phyloP scores from a whole-genome alignment of 2,113 vertebrate species.

The Chinchilla lanigera region DNA sequence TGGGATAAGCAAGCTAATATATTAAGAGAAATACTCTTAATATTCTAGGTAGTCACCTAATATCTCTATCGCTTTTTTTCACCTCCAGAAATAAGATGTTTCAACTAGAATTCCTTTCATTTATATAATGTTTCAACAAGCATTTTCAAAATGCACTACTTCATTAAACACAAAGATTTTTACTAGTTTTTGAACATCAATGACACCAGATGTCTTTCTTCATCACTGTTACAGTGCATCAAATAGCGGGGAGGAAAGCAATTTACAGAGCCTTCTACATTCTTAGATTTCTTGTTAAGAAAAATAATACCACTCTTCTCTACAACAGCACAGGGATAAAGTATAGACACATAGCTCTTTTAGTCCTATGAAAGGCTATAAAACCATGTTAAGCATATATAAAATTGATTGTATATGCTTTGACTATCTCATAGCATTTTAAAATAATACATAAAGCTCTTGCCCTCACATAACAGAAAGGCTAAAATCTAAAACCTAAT shows the following conservation, averaged over 20 bases:
- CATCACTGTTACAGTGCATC: neutral
- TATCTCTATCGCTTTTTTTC: neutral
- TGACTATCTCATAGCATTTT: constrained; percentile 10
- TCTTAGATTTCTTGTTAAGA: neutral
- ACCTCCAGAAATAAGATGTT: neutral
- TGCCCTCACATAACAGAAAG: neutral
- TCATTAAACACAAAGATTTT: neutral
- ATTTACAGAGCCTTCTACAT: neutral
- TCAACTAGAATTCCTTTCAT: neutral
- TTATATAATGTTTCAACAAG: neutral
- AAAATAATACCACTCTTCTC: neutral
- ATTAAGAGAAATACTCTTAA: neutral
- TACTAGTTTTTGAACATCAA: neutral
- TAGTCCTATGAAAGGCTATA: neutral
- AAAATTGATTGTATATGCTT: constrained; percentile 17
- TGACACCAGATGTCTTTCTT: neutral
- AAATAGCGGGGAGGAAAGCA: neutral
- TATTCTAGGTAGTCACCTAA: constrained; percentile 1
- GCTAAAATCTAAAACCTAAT: constrained; percentile 13
- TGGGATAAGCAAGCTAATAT: neutral
- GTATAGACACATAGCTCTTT: neutral
- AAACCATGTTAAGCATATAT: neutral
- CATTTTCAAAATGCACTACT: neutral
- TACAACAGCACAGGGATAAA: neutral
- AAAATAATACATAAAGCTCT: constrained; percentile 31